Base-by-base conservation (phyloP, 2,888 invertebrate species). In the Oscheius myriophilus region DNA sequence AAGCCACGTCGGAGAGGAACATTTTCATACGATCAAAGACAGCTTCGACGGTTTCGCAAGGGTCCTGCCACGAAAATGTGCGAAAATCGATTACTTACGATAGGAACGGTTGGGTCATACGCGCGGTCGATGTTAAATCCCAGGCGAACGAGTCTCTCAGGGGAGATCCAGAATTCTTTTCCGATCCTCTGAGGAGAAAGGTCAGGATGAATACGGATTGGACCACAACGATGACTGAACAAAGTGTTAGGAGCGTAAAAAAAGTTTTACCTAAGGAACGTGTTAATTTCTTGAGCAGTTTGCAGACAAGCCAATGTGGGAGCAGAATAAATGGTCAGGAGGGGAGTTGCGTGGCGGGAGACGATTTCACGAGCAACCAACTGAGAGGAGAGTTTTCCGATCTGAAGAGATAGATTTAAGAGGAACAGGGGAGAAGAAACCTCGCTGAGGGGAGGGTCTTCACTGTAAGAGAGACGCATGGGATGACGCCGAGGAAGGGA, bases 221-320 rank as follows among this genome's bases (percentile, higher is more conserved):
- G 55, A 23, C 65, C 65, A 49, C 54, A 54, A n/a, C 25, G 54
- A 18, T 53, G 23, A 39, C 49, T 61, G 26, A 9, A 53, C 14
- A 53, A 2, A 18, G 16, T 9, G 3, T 53, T 53, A 18, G 21
- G 26, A 53, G 16, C 4, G 7, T 53, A 25, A 6, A 53, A 53
- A 53, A 53, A 7, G 33, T 14, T n/a, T n/a, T 58, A 62, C 67
- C 54, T 59, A 14, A 73, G 25, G 41, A 25, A 65, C n/a, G 26
- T 41, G 33, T 52, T 57, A 58, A 78, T 74, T 14, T 62, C 53
- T 39, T 58, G 62, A 51, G 78, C 74, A 9, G 78, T 78, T 49
- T 78, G 74, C n/a, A 78, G 68, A n/a, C 71, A 71, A 11, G 72
- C 76, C 52, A 76, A 66, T 45, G 69, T 71, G 2, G 78, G 76